Conservation (phyloP, 1,140 invertebrate genomes). For the Argopecten irradians region DNA sequence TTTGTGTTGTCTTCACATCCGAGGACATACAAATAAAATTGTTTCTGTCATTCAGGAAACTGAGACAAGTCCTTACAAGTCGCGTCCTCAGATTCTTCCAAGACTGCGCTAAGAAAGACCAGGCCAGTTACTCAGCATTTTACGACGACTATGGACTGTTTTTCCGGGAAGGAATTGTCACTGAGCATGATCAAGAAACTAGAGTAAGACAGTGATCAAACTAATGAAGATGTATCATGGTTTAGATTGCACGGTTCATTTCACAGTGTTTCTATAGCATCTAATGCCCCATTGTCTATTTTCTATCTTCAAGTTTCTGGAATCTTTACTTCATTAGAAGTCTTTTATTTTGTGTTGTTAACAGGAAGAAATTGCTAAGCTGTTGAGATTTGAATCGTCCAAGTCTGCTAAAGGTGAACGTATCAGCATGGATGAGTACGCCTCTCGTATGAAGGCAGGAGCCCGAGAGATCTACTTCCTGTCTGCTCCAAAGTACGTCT, state of each 20-base stretch:
- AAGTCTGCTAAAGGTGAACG: slow-evolving; percentile 84
- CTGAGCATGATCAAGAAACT: slow-evolving; percentile 85
- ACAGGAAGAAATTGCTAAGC: slow-evolving; percentile 93
- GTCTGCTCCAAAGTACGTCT: slow-evolving; percentile 91
- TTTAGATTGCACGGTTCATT: too few relatives aligned
- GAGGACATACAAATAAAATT: too few relatives aligned
- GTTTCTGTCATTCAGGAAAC: slow-evolving; percentile 65
- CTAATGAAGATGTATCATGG: too few relatives aligned
- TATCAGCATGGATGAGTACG: slow-evolving; percentile 91
- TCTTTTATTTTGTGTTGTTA: slow-evolving; percentile 60
- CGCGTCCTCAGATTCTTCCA: slow-evolving; percentile 90
- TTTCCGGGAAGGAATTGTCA: slow-evolving; percentile 96
- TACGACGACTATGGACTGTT: slow-evolving; percentile 95
- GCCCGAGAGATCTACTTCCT: slow-evolving; percentile 95
- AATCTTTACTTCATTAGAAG: too few relatives aligned
- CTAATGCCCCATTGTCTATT: too few relatives aligned
- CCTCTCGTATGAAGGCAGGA: slow-evolving; percentile 83
- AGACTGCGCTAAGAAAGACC: slow-evolving; percentile 90
- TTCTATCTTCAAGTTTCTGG: too few relatives aligned
- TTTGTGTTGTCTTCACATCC: too few relatives aligned
- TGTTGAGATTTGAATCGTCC: slow-evolving; percentile 95
- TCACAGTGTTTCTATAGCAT: too few relatives aligned
- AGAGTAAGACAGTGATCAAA: slow-evolving; percentile 83
- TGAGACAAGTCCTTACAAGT: slow-evolving; percentile 90
- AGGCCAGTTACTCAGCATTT: slow-evolving; percentile 89